Evolutionary conservation across 2,113 vertebrate genomes (phyloP), one percentile per base, ranked within the genome.

Genomic region (Trachemys scripta): DNA sequence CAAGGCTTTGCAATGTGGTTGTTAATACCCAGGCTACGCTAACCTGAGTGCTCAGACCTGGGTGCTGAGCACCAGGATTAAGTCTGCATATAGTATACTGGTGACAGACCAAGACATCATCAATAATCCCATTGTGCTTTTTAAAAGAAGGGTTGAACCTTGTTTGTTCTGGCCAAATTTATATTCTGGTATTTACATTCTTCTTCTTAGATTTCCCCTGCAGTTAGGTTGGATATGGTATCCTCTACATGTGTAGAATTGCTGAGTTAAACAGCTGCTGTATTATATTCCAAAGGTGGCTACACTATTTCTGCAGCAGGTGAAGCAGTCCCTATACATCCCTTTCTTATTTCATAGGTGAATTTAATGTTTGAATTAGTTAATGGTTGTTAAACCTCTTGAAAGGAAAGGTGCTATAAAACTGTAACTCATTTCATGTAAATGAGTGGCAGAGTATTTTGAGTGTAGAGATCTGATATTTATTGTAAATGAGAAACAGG

Each of bases 401-500:
- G 42, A 25, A 62, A 88, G 69, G 24, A 25, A 84, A 92, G 22
- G 9, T 45, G 20, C 10, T 69, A 54, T 8, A 16, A 59, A 87
- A 54, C 49, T 20, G 31, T 89, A 93, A 93, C 85, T 59, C 45
- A 76, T 50, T 91, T 80, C 9, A 51, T 51, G 69, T 16, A 75
- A 93, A 78, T 11, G n/a, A 94, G 35, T 81, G 85, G 14, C 3
- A 69, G 13, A 51, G 4, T 90, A 90, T 92, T 96, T 94, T 86
- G 57, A 80, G 53, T 62, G 56, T 79, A 92, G 72, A n/a, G 69
- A 54, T 90, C 83, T 38, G 16, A 19, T 16, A 7, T 22, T 2
- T 84, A 42, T 54, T 88, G 35, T 76, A 78, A 88, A 89, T 80
- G 84, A 90, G 78, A 87, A 94, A 83, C 82, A 93, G 65, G 75